Percentiles rank a stretch among this genome's conserved stretches.
These are phyloP conservation scores for Caenorhabditis elegans DNA, from an alignment of 1,140 invertebrate species.

Conservation along the genomic window DNA sequence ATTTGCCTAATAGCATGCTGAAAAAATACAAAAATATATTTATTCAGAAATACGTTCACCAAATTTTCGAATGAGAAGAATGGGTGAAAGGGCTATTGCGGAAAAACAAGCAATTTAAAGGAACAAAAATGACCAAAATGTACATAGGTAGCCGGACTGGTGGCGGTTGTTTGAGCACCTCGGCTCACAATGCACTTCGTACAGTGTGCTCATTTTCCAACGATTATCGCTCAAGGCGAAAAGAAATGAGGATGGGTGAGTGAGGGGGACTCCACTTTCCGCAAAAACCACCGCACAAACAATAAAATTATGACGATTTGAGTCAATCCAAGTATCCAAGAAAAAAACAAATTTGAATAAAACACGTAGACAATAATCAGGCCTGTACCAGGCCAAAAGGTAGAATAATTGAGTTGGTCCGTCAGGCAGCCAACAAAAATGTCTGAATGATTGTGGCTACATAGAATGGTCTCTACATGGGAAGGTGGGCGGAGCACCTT, in stretches of 20 bases:
- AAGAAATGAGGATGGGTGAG: constrained; percentile 15
- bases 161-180: constrained; percentile 29
- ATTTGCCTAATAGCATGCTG: not conserved
- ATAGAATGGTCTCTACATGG: not conserved
- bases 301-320: constrained; percentile 23
- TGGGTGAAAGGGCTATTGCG: not conserved
- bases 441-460: too few species aligned
- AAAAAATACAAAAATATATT: not conserved
- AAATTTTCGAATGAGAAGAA: not conserved
- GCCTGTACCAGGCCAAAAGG: too few species aligned
- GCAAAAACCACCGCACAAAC: constrained; percentile 26
- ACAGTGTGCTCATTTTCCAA: constrained; percentile 30
- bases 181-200: constrained; percentile 28
- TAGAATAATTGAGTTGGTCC: too few species aligned
- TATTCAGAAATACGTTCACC: not conserved
- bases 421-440: too few species aligned
- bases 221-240: constrained; percentile 26
- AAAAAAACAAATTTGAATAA: too few species aligned
- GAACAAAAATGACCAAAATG: constrained; percentile 26
- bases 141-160: constrained; percentile 26
- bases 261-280: constrained; percentile 2
- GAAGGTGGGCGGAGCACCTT: not conserved
- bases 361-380: too few species aligned
- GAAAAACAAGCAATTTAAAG: constrained; percentile 7
- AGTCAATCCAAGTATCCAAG: too few species aligned